Evolutionary conservation across 1,140 invertebrate genomes (phyloP).

Genomic region (Cyclina sinensis): DNA sequence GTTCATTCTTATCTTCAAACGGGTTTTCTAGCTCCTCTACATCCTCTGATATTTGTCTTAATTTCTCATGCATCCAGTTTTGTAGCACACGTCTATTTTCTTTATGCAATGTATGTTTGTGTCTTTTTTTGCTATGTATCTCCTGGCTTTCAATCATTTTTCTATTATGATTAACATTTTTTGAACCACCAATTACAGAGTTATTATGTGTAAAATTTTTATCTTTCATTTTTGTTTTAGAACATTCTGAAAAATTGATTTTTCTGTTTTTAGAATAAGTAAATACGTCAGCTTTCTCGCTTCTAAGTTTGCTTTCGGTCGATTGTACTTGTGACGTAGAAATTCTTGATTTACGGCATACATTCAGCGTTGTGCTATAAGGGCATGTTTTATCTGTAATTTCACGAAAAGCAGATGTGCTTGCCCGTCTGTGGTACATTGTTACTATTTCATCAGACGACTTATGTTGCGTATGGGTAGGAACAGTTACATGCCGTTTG

Average conservation of each 20-base stretch:
- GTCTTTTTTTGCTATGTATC: neutral
- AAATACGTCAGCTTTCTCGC: too few relatives aligned
- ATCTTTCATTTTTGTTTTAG: too few relatives aligned
- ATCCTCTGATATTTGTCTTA: neutral
- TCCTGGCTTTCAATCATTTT: neutral
- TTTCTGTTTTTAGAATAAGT: too few relatives aligned
- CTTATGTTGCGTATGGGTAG: too few relatives aligned
- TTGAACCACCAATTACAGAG: too few relatives aligned
- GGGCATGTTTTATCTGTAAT: neutral
- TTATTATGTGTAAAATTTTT: neutral
- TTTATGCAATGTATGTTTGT: neutral
- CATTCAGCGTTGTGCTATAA: conserved; percentile 1
- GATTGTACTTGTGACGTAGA: too few relatives aligned
- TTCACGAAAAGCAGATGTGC: neutral
- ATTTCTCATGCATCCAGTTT: conserved; percentile 22
- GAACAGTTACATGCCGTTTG: too few relatives aligned
- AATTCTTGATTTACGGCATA: neutral
- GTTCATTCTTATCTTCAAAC: too few relatives aligned
- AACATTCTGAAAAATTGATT: too few relatives aligned
- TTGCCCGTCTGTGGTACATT: neutral
- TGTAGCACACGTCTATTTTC: conserved; percentile 4
- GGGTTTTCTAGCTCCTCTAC: neutral
- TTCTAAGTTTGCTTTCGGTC: too few relatives aligned
- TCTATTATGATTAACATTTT: too few relatives aligned
- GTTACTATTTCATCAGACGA: neutral